Evolutionary conservation across 2,113 vertebrate species (phyloP), one percentile per base, ranked within the genome.

Genomic region (Lagopus muta): DNA sequence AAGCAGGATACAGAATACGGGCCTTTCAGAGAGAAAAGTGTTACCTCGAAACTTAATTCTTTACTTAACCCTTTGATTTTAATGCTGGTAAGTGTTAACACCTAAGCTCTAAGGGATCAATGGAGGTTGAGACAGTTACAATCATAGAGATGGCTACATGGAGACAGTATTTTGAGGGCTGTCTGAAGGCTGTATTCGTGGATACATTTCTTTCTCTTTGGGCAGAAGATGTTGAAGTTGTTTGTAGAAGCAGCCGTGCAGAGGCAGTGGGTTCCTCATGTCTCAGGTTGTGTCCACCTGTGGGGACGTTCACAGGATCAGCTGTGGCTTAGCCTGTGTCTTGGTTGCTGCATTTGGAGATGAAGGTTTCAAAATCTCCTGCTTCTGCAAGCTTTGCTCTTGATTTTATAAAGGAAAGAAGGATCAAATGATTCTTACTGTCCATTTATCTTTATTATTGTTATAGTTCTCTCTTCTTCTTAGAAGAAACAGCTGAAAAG

Each of bases 21-120:
- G 55, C 58, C 38, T 45, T 25, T 82, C 54, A 45, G 70, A 82
- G 79, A 76, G 89, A 84, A 75, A 91, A 74, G 32, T 45, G 42
- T 52, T 92, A 75, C 72, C 21, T 11, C 69, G 66, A 43, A 84
- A 73, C 50, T 55, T 91, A 76, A 61, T 85, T 92, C 74, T 82
- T 43, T 73, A 36, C 57, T 43, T 40, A 84, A 22, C 30, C 54
- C 58, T 76, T 92, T 84, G 24, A 45, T 42, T 70, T 25, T 85
- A 89, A 88, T 36, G 30, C 15, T 38, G 58, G 8, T 57, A 65
- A 40, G 40, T 71, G 42, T 43, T 43, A 43, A 43, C 69, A 78
- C 36, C 22, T 69, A 47, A 90, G 40, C 81, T 89, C 74, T 76
- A 52, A 85, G n/a, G 21, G 30, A 87, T 83, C 36, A 32, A 21